These are phyloP conservation scores for Acrocephalus scirpaceus DNA, from an alignment of 2,797 vertebrate species.

Conservation along the genomic window DNA sequence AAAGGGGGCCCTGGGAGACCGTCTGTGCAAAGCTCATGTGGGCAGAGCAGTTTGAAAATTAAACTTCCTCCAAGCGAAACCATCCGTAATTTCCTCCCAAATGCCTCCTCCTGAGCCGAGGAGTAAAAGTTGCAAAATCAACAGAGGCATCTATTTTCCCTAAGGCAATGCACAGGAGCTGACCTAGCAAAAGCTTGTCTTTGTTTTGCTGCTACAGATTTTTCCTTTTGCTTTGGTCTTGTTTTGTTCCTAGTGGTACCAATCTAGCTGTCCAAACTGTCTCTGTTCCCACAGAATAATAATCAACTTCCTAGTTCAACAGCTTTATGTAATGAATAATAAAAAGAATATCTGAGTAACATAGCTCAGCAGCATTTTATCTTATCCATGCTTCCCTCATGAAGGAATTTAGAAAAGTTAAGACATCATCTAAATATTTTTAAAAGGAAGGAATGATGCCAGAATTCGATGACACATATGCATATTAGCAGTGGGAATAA, in stretches of 20 bases:
- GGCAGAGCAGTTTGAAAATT: conserved; percentile 6
- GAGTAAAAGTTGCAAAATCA: conserved; percentile 31
- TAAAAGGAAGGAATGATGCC: not conserved
- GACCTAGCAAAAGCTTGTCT: conserved; percentile 67
- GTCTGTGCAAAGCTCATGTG: not conserved
- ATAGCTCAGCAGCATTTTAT: not conserved
- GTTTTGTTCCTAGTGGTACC: conserved; percentile 52
- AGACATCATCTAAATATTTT: not conserved
- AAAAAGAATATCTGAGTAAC: conserved; percentile 41
- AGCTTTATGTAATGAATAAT: conserved; percentile 71
- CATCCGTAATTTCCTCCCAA: conserved; percentile 12
- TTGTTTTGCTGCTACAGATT: conserved; percentile 44
- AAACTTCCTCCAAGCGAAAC: conserved; percentile 6
- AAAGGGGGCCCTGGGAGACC: not conserved
- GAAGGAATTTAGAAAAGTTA: conserved; percentile 14
- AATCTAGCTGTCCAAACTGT: conserved; percentile 65
- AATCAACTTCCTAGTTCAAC: conserved; percentile 70
- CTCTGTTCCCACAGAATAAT: conserved; percentile 70
- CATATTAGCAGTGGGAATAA: not conserved
- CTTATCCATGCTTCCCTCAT: not conserved
- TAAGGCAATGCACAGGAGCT: conserved; percentile 15
- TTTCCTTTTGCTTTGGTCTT: conserved; percentile 57
- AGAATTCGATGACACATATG: not conserved
- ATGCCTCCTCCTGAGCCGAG: not conserved
- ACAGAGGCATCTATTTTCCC: conserved; percentile 27